A percentile compares a stretch with the other conserved stretches of the same genome.
These are phyloP conservation scores for Rhagonycha lutea DNA, from an alignment of 2,888 invertebrate species.

Conservation along the genomic window DNA sequence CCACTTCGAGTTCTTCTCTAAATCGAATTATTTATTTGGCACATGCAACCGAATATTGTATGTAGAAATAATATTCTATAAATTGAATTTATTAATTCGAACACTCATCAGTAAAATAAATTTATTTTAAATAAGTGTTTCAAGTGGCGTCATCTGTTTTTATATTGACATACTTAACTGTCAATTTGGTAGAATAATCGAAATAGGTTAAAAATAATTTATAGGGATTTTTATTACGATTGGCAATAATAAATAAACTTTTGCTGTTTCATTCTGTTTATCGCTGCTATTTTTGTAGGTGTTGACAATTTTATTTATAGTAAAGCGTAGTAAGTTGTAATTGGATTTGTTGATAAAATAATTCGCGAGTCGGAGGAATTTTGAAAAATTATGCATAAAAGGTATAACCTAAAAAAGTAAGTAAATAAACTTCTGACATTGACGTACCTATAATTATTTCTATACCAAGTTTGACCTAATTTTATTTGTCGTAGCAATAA, in stretches of 20 bases:
- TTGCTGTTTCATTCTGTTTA: slow-evolving; percentile 4
- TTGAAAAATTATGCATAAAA: background rate
- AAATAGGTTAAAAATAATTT: background rate
- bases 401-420: background rate
- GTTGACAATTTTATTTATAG: slow-evolving; percentile 1
- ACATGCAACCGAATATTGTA: too few relatives aligned
- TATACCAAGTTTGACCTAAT: slow-evolving; percentile 8
- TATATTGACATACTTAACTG: background rate
- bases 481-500: slow-evolving; percentile 1
- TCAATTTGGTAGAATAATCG: background rate
- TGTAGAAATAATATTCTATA: too few relatives aligned
- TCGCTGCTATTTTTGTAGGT: background rate
- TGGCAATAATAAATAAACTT: background rate
- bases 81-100: too few relatives aligned
- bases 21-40: too few relatives aligned
- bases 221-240: background rate
- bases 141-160: background rate
- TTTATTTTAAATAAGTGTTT: too few relatives aligned
- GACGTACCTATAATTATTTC: background rate
- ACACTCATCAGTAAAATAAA: too few relatives aligned
- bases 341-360: background rate
- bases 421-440: background rate
- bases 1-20: too few relatives aligned
- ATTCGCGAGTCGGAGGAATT: background rate
- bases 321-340: background rate